These are phyloP conservation scores for Malurus melanocephalus DNA, from an alignment of 2,113 vertebrate genomes.

Conservation along the genomic window DNA sequence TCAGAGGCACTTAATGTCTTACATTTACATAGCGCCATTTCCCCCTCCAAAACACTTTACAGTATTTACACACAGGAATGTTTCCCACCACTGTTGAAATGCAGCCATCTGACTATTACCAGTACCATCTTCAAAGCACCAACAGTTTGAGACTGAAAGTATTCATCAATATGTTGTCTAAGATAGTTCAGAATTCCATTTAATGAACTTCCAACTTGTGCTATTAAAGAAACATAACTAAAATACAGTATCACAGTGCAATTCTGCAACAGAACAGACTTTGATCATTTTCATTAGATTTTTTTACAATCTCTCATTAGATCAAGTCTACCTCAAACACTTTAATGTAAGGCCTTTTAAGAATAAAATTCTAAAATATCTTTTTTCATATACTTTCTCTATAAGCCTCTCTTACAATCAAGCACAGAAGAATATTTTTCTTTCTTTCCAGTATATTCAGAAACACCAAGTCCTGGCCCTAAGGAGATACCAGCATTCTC, in stretches of 20 bases:
- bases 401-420: neutral
- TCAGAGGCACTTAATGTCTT: constrained; percentile 68
- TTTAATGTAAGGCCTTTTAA: constrained; percentile 35
- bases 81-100: constrained; percentile 43
- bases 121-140: constrained; percentile 26
- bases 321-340: constrained; percentile 5
- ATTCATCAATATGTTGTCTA: neutral
- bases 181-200: neutral
- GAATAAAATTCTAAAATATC: neutral
- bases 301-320: constrained; percentile 1
- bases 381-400: neutral
- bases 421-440: neutral
- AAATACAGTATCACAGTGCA: constrained; percentile 43
- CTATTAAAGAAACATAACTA: constrained; percentile 36
- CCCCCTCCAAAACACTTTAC: constrained; percentile 50
- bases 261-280: constrained; percentile 42
- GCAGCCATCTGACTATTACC: constrained; percentile 33
- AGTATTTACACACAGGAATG: constrained; percentile 63
- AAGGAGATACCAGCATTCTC: neutral
- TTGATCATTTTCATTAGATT: neutral
- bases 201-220: constrained; percentile 31
- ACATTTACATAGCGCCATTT: constrained; percentile 61
- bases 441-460: neutral
- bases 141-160: constrained; percentile 11
- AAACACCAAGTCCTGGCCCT: neutral